Evolutionary conservation across 2,113 vertebrate genomes (phyloP).

Genomic region (Ornithorhynchus anatinus): DNA sequence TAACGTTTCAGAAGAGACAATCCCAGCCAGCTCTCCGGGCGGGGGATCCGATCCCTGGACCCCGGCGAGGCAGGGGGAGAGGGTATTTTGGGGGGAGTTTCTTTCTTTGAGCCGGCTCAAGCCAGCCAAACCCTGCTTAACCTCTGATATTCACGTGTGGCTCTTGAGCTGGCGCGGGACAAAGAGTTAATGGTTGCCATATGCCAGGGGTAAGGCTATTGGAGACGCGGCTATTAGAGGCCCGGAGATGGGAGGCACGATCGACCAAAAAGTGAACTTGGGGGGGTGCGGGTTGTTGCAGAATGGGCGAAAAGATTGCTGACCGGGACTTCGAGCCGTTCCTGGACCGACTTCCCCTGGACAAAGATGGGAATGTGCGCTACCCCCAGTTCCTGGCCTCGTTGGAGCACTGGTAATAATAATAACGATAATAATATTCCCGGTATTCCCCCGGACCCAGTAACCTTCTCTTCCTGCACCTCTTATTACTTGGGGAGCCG

Average conservation of each 20-base stretch:
- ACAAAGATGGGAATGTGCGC: constrained; percentile 81
- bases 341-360: constrained; percentile 79
- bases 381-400: constrained; percentile 55
- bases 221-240: too few species aligned
- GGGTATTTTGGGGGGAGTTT: constrained; percentile 76
- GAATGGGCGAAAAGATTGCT: constrained; percentile 81
- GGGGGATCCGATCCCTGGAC: constrained; percentile 74
- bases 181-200: constrained; percentile 92
- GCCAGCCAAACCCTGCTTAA: constrained; percentile 89
- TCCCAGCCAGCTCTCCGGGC: constrained; percentile 66
- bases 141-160: constrained; percentile 87
- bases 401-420: too few species aligned
- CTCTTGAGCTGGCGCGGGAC: constrained; percentile 77
- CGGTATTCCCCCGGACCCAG: too few species aligned
- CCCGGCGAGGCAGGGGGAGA: constrained; percentile 58
- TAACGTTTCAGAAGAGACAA: constrained; percentile 77
- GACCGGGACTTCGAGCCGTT: constrained; percentile 86
- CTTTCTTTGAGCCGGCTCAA: constrained; percentile 86
- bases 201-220: constrained; percentile 88
- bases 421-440: too few species aligned
- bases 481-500: too few species aligned
- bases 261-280: constrained; percentile 83
- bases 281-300: constrained; percentile 72
- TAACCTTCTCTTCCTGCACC: too few species aligned
- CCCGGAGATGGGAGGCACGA: constrained; percentile 76